Conservation (phyloP, 2,113 vertebrate genomes). For the Pachycephala philippinensis region DNA sequence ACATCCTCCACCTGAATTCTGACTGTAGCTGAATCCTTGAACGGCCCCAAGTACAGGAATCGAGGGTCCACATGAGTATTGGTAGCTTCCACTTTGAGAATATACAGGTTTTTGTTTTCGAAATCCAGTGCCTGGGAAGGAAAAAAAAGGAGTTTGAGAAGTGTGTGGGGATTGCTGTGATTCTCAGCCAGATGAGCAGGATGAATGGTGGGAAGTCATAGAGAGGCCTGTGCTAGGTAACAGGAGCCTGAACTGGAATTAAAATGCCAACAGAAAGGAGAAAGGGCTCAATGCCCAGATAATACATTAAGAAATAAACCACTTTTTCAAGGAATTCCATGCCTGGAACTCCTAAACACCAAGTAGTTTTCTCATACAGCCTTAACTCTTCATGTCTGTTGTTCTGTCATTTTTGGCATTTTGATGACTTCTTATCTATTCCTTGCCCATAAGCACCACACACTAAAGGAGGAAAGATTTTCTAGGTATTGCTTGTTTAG, state of each 20-base stretch:
- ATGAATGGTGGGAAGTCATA: not conserved
- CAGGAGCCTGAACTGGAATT: not conserved
- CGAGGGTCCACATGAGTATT: conserved; percentile 84
- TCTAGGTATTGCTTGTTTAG: not conserved
- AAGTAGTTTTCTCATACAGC: not conserved
- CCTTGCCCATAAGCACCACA: not conserved
- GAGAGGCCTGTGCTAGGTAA: not conserved
- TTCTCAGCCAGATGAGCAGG: not conserved
- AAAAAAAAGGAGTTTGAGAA: not conserved
- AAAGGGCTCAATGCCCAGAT: not conserved
- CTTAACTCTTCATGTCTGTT: not conserved
- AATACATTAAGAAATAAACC: not conserved
- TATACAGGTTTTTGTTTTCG: conserved; percentile 86
- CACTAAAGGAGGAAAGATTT: not conserved
- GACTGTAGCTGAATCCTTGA: conserved; percentile 85
- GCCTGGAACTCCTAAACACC: not conserved
- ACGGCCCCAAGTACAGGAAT: conserved; percentile 85
- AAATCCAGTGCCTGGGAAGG: conserved; percentile 84
- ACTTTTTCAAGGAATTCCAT: not conserved
- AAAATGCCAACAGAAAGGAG: not conserved
- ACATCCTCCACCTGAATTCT: conserved; percentile 89
- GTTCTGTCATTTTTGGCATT: not conserved
- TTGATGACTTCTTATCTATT: not conserved
- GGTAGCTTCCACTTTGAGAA: conserved; percentile 87
- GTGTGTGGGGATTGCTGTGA: not conserved